Conservation (phyloP, 2,888 invertebrate genomes). For the Mystacides longicornis region DNA sequence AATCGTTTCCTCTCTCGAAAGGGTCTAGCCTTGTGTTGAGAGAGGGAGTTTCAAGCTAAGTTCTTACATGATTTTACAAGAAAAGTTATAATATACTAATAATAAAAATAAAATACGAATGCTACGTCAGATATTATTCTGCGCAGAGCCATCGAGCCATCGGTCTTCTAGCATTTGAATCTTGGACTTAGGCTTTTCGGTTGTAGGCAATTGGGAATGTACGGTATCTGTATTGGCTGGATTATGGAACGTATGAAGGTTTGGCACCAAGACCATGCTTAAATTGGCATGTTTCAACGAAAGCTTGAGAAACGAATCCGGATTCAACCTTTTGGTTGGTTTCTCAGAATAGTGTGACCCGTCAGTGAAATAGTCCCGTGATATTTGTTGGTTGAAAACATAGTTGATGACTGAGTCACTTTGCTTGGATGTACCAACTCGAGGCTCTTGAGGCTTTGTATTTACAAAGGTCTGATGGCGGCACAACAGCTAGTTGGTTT, state of each 20-base stretch:
- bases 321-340: slow-evolving; percentile 3
- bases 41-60: too few species aligned
- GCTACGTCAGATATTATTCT: too few species aligned
- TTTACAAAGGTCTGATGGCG: not conserved
- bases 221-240: slow-evolving; percentile 5
- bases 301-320: slow-evolving; percentile 4
- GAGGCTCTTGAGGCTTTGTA: slow-evolving; percentile 2
- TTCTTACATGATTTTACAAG: too few species aligned
- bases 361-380: not conserved
- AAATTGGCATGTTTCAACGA: slow-evolving; percentile 1
- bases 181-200: too few species aligned
- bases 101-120: too few species aligned
- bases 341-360: not conserved
- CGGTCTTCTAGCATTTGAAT: slow-evolving; percentile 1
- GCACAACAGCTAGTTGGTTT: slow-evolving; percentile 5
- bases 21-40: too few species aligned
- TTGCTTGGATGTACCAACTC: slow-evolving; percentile 3
- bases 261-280: slow-evolving; percentile 4
- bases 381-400: slow-evolving; percentile 1
- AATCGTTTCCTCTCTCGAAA: too few species aligned
- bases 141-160: too few species aligned
- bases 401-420: slow-evolving; percentile 3
- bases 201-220: not conserved
- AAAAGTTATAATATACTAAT: too few species aligned
- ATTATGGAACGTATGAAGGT: not conserved